Evolutionary conservation across 2,888 invertebrate species (phyloP), one percentile per base, ranked within the genome.

Genomic region (Neoitamus cyanurus): DNA sequence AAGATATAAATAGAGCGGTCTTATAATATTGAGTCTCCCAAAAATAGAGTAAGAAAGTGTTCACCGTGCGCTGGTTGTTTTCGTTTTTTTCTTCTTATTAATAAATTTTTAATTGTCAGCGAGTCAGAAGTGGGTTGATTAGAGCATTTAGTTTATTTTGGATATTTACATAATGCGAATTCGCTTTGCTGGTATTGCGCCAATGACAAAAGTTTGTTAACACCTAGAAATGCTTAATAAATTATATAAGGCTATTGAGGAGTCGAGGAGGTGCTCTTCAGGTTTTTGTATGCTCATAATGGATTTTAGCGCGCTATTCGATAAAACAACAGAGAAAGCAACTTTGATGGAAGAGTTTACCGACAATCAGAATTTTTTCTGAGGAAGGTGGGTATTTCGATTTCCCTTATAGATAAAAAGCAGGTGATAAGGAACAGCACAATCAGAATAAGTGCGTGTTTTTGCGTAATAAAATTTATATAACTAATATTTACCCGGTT

Each of bases 191-290:
- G 25, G 58, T 58, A 58, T 58, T 58, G 20, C 20, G 58, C 58
- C 58, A 58, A 58, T 58, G 58, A 58, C 58, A 58, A 58, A 58
- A 58, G 58, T 58, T 58, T 58, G 25, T 58, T 58, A 58, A 58
- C 58, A 58, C 58, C 20, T 48, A 20, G 58, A 20, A 15, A 7
- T 9, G 25, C 15, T 58, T 58, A 58, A 58, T 20, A 58, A 58
- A 58, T 58, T 58, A 58, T 58, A 58, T 25, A 58, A 58, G 11
- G 3, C 25, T 6, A 13, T 46, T 58, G 6, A 58, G 25, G 6
- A n/a, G 15, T 20, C 15, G 20, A 48, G 7, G 3, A 48, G 48
- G 9, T 2, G 25, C 1, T 25, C 20, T 25, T 25, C 20, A 58
- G 4, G 25, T 25, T 58, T 48, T 58, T 9, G 2, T 20, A 58